phyloP scores from a whole-genome alignment of 2,113 vertebrate species.

The Budorcas taxicolor region DNA sequence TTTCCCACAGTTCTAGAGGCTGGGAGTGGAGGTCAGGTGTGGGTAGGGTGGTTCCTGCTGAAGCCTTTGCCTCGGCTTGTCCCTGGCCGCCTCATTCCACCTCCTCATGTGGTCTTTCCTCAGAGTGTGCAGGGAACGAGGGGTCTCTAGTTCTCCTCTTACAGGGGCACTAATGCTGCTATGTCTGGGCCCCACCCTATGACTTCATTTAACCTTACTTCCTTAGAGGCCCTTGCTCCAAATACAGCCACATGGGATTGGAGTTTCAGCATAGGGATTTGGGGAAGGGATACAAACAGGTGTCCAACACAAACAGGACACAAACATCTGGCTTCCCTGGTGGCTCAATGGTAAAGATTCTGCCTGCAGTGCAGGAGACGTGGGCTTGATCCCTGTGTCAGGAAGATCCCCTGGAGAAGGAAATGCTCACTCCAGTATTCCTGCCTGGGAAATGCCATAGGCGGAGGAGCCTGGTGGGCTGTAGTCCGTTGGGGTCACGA shows the following conservation, averaged over 20 bases:
- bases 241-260: background rate
- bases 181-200: background rate
- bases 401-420: background rate
- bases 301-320: background rate
- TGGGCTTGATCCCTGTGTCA: background rate
- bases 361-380: background rate
- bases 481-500: background rate
- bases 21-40: accelerated
- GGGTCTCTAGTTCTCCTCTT: background rate
- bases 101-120: background rate
- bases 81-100: accelerated
- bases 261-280: accelerated
- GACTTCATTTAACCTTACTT: no score
- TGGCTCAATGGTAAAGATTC: background rate
- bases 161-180: background rate
- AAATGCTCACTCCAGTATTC: background rate
- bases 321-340: background rate
- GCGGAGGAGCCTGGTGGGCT: accelerated
- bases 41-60: background rate
- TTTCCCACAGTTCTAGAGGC: background rate
- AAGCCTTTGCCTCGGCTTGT: background rate
- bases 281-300: background rate
- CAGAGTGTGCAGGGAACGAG: accelerated
- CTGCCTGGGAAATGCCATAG: background rate
- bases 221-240: background rate